phyloP scores from a whole-genome alignment of 2,113 vertebrate genomes.

The Tiliqua scincoides region DNA sequence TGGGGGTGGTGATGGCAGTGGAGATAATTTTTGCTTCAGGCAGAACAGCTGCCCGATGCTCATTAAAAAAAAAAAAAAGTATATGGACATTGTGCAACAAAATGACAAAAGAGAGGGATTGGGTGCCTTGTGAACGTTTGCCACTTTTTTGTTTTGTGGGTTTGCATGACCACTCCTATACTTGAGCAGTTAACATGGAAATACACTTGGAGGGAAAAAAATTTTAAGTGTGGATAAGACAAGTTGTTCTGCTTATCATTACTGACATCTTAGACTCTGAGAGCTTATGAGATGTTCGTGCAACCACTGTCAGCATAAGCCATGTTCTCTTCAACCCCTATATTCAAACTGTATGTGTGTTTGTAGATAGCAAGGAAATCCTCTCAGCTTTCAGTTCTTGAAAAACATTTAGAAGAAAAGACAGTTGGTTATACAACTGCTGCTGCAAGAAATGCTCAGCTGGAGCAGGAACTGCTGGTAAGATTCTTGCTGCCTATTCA shows the following conservation, averaged over 20 bases:
- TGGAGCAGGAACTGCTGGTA: conserved; percentile 89
- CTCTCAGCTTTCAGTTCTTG: conserved; percentile 80
- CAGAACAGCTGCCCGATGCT: not conserved
- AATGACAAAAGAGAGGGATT: not conserved
- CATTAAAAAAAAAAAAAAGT: not conserved
- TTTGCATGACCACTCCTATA: not conserved
- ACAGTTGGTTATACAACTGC: conserved; percentile 79
- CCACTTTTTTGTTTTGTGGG: not conserved
- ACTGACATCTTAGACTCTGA: not conserved
- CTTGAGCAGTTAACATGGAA: not conserved
- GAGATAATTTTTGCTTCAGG: not conserved
- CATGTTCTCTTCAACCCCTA: not conserved
- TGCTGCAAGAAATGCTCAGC: conserved; percentile 81
- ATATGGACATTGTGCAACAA: not conserved
- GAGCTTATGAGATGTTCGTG: not conserved
- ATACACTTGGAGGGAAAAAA: not conserved
- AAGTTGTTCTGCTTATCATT: not conserved
- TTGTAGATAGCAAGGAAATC: conserved; percentile 88
- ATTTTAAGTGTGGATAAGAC: not conserved
- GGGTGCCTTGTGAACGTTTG: not conserved
- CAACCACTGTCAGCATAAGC: not conserved
- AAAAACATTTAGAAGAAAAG: conserved; percentile 94
- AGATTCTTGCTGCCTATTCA: conserved; percentile 28
- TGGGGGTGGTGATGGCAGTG: not conserved
- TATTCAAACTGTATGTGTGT: conserved; percentile 19